Evolutionary conservation across 2,113 vertebrate genomes (phyloP).

Genomic region (Cyprinodon tularosa): DNA sequence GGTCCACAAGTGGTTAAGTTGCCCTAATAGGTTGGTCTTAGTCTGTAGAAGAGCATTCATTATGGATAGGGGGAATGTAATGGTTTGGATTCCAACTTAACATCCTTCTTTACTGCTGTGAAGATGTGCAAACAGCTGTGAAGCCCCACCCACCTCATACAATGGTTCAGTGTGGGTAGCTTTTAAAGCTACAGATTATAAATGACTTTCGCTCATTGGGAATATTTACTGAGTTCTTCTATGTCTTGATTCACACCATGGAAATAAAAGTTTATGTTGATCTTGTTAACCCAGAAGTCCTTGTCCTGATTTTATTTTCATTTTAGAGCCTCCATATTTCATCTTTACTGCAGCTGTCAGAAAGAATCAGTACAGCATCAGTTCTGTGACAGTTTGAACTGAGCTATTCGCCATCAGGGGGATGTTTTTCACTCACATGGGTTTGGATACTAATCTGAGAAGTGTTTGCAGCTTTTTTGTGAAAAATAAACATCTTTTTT

Average conservation of each 20-base stretch:
- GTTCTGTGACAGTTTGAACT: constrained; percentile 13
- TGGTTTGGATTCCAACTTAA: too few relatives aligned
- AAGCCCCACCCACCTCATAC: too few relatives aligned
- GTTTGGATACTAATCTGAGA: neutral
- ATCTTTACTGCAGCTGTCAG: neutral
- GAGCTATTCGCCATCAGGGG: constrained; percentile 6
- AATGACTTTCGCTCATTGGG: too few relatives aligned
- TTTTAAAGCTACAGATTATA: too few relatives aligned
- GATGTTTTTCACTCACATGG: neutral
- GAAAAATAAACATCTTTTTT: neutral
- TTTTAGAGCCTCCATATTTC: neutral
- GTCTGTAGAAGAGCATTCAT: too few relatives aligned
- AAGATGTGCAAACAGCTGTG: too few relatives aligned
- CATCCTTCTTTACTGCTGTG: too few relatives aligned
- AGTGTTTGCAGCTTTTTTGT: constrained; percentile 1
- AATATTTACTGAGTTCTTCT: too few relatives aligned
- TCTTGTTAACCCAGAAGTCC: neutral
- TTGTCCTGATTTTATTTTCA: neutral
- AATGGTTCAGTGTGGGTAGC: too few relatives aligned
- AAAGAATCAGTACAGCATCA: neutral
- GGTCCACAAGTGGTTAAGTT: too few relatives aligned
- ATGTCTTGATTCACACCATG: neutral
- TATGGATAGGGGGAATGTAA: too few relatives aligned
- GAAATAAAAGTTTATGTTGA: neutral
- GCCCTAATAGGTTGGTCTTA: too few relatives aligned